Evolutionary conservation across 2,888 invertebrate species (phyloP).

Genomic region (Sarcophaga rosellei): DNA sequence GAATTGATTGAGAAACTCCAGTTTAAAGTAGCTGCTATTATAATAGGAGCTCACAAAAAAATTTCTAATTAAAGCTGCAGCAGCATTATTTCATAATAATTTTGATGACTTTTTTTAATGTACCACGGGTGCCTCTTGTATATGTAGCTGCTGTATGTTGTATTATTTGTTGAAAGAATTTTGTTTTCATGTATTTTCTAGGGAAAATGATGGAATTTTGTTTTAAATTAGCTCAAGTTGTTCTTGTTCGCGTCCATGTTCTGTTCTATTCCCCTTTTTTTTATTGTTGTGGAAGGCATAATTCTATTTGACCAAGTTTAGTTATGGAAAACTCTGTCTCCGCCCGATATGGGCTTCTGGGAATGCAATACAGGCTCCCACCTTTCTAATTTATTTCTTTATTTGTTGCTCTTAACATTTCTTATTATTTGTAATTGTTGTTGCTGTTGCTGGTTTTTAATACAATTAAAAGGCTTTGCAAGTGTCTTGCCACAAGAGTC

Average conservation of each 20-base stretch:
- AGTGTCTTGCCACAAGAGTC: constrained; percentile 48
- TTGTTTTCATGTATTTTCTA: not conserved
- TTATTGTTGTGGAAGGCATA: not conserved
- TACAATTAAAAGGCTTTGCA: constrained; percentile 44
- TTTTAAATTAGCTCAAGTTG: not conserved
- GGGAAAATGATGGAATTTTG: not conserved
- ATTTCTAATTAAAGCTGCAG: too few relatives aligned
- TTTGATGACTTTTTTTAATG: too few relatives aligned
- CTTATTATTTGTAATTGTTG: not conserved
- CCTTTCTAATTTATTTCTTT: constrained; percentile 40
- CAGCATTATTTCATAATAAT: too few relatives aligned
- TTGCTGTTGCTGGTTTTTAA: not conserved
- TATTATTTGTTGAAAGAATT: too few relatives aligned
- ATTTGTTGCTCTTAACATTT: not conserved
- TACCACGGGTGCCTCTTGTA: too few relatives aligned
- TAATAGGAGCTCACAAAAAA: too few relatives aligned
- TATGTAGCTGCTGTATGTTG: too few relatives aligned
- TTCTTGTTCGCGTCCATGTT: not conserved
- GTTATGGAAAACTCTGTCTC: not conserved
- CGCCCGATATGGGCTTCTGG: not conserved
- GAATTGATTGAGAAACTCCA: too few relatives aligned
- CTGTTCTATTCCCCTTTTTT: not conserved
- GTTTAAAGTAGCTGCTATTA: too few relatives aligned
- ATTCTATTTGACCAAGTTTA: too few relatives aligned
- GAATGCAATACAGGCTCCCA: not conserved